Evolutionary conservation across 92 coral and sea anemone species (phyloP), one percentile per base, ranked within the genome.

Genomic region (Zoanthus gigantus): DNA sequence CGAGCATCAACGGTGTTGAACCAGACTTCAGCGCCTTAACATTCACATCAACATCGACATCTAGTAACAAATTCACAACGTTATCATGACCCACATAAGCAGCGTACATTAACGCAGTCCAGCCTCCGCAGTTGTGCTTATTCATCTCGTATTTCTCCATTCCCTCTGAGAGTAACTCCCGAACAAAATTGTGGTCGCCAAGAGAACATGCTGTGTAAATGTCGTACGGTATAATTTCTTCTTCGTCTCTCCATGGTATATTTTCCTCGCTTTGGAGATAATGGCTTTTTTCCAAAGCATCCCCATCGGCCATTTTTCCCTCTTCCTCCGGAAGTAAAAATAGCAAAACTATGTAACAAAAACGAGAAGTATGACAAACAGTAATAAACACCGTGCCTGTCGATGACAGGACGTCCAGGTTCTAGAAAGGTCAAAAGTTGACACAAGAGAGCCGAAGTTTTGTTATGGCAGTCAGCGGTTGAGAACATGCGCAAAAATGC

Each of bases 91-190:
- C 99, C 16, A 96, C 95, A 88, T 93, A 95, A 31, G 94, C 92
- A 34, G 94, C 95, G 72, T 96, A 96, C 99, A 96, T 96, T 4
- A 96, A 79, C 0, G 99, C 95, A 13, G 99, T 95, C 99, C 99
- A 96, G 34, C 99, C 99, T 5, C 95, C 94, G 2, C 58, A 58
- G 89, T 96, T 96, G 37, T 63, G 58, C 34, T 82, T 88, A 46
- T 96, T 94, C 75, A 92, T 86, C n/a, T 86, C 94, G 9, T 72
- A 61, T 5, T 71, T 57, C 30, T 82, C 77, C 50, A 86, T 83
- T 42, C 94, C 94, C 8, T 93, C 88, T 28, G 92, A 74, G 29
- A 96, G 74, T 83, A 87, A 79, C 28, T 86, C 92, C 61, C 76
- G 86, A 2, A 96, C 98, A 53, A 83, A 89, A 65, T 91, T 93